phyloP scores from a whole-genome alignment of 2,888 invertebrate species.

The Nomada fucata region DNA sequence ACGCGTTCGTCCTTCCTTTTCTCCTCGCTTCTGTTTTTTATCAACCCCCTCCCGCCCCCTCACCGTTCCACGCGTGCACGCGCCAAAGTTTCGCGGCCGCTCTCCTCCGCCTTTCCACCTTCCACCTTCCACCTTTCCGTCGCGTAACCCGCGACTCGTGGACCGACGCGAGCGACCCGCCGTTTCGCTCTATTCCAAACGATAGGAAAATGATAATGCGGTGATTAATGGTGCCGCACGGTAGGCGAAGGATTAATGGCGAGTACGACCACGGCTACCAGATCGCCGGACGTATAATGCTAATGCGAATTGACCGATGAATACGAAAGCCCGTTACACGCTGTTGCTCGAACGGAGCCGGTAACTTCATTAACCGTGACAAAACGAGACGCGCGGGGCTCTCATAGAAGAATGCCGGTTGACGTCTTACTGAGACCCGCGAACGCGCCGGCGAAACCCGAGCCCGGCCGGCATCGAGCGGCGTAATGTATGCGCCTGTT shows the following conservation, averaged over 20 bases:
- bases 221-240: slow-evolving; percentile 67
- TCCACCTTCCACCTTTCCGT: slow-evolving; percentile 1
- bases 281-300: slow-evolving; percentile 72
- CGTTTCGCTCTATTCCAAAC: slow-evolving; percentile 60
- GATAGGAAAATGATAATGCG: slow-evolving; percentile 72
- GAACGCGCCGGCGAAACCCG: slow-evolving; percentile 42
- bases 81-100: slow-evolving; percentile 9
- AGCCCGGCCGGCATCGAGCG: slow-evolving; percentile 21
- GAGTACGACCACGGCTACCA: slow-evolving; percentile 55
- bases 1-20: slow-evolving; percentile 49
- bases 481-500: slow-evolving; percentile 49
- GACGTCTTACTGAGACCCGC: slow-evolving; percentile 64
- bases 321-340: slow-evolving; percentile 70
- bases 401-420: slow-evolving; percentile 67
- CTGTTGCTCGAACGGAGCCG: slow-evolving; percentile 57
- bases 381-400: slow-evolving; percentile 68
- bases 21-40: slow-evolving; percentile 5
- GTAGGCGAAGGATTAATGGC: slow-evolving; percentile 70
- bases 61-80: slow-evolving; percentile 60
- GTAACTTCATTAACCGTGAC: slow-evolving; percentile 71
- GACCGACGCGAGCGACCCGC: neutral
- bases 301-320: slow-evolving; percentile 72
- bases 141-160: neutral
- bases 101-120: neutral
- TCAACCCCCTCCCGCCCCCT: slow-evolving; percentile 22